Evolutionary conservation across 2,113 vertebrate species (phyloP).

Genomic region (Crotophaga sulcirostris): DNA sequence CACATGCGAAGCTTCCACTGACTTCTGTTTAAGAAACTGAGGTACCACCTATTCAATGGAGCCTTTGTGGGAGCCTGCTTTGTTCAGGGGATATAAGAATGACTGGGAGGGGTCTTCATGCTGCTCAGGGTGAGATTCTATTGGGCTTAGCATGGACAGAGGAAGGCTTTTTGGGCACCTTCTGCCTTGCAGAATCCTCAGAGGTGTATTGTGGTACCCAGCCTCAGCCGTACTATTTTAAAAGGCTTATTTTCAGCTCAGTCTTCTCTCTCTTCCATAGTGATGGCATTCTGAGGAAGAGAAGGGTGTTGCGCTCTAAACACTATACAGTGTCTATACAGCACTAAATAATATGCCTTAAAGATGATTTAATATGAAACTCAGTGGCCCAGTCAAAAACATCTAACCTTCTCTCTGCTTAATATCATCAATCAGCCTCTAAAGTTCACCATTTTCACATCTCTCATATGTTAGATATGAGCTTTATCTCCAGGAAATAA

Average conservation of each 20-base stretch:
- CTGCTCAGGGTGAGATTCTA: not conserved
- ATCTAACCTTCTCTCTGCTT: not conserved
- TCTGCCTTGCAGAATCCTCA: not conserved
- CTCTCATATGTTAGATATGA: not conserved
- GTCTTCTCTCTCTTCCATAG: not conserved
- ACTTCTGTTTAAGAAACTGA: not conserved
- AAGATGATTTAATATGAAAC: not conserved
- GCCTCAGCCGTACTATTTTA: not conserved
- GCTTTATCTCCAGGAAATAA: slow-evolving; percentile 51
- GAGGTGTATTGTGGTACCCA: not conserved
- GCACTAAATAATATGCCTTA: not conserved
- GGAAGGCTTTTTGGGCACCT: not conserved
- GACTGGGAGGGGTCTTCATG: not conserved
- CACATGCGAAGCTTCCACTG: not conserved
- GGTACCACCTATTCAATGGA: not conserved
- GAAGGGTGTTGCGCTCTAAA: not conserved
- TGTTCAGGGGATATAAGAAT: not conserved
- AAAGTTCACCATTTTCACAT: slow-evolving; percentile 9
- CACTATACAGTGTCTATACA: too few relatives aligned
- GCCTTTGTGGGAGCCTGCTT: not conserved
- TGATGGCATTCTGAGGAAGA: not conserved
- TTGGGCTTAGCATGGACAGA: not conserved
- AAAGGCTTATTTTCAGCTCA: not conserved
- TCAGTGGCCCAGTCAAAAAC: not conserved
- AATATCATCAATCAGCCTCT: not conserved